Base-by-base conservation (phyloP, 35 echinoderm and acorn worm species). In the Ophioderma brevispina region DNA sequence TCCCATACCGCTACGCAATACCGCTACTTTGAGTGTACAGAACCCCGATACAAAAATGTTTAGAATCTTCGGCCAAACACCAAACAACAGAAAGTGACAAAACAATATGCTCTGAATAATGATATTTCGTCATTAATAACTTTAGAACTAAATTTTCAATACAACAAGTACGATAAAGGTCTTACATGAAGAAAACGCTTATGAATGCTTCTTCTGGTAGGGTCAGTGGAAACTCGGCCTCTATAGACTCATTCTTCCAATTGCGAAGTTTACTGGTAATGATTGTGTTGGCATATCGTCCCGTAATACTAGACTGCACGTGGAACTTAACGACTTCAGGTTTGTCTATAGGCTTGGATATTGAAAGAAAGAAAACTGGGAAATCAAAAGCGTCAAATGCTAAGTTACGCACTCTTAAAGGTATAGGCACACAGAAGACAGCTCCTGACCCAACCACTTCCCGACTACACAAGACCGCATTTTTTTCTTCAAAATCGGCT, bases 151-250 rank as follows among this genome's bases (percentile, higher is more conserved):
- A n/a, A 17, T 79, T 36, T 19, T n/a, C 77, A 33, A n/a, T n/a
- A n/a, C 77, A 79, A 0, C 21, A 18, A 17, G 41, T 39, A 33
- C 31, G 50, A 75, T 32, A 31, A 28, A n/a, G n/a, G n/a, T 75
- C 82, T 91, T 85, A 91, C 90, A 91, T 91, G 30, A 83, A 84
- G 55, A 91, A 91, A 5, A 55, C 82, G 32, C 82, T 91, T 32
- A 91, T 91, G 75, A 91, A 91, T 21, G 90, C 90, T 36, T 91
- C 75, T 18, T 85, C 42, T 8, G 90, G 90, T 17, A 91, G 64
- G 0, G n/a, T 79, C 14, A 91, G 41, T 35, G 90, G 40, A 41
- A 91, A 91, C 23, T 34, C 77, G n/a, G 90, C 90, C 41, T 91
- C 90, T 31, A 76, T 63, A 31, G 90, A 59, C 25, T 10, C 70